Percentiles rank a stretch among this genome's conserved stretches.
These are phyloP conservation scores for Drosophila rhopaloa DNA, from an alignment of 1,140 invertebrate genomes.

Conservation along the genomic window DNA sequence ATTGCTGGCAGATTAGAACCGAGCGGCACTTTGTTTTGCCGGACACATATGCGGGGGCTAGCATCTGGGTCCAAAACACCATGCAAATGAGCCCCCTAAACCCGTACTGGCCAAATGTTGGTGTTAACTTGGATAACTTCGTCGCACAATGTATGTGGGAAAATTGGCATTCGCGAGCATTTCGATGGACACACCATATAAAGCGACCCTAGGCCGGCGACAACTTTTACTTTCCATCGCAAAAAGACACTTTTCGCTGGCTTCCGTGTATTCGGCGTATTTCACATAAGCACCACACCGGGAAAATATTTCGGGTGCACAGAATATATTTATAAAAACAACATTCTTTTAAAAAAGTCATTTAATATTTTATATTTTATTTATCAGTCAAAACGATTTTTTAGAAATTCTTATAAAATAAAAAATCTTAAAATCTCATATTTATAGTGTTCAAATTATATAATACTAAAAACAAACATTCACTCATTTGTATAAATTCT, in stretches of 20 bases:
- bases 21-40: constrained; percentile 36
- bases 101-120: constrained; percentile 66
- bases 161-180: constrained; percentile 75
- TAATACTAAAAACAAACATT: too few relatives aligned
- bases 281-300: constrained; percentile 6
- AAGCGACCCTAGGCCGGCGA: constrained; percentile 65
- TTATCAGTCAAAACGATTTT: too few relatives aligned
- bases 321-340: not conserved
- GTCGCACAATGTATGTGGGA: constrained; percentile 75
- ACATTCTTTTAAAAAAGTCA: too few relatives aligned
- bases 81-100: constrained; percentile 57
- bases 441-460: too few relatives aligned
- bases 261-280: constrained; percentile 61
- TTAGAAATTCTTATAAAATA: too few relatives aligned
- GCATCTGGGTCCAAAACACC: constrained; percentile 62
- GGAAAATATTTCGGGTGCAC: not conserved
- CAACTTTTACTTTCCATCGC: constrained; percentile 79
- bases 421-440: too few relatives aligned
- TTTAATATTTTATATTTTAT: too few relatives aligned
- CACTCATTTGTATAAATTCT: too few relatives aligned
- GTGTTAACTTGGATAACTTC: constrained; percentile 61
- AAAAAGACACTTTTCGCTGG: constrained; percentile 52
- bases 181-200: constrained; percentile 64
- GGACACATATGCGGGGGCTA: constrained; percentile 51
- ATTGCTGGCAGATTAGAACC: constrained; percentile 69